Conservation (phyloP, 1,140 invertebrate genomes). For the Sitophilus oryzae region DNA sequence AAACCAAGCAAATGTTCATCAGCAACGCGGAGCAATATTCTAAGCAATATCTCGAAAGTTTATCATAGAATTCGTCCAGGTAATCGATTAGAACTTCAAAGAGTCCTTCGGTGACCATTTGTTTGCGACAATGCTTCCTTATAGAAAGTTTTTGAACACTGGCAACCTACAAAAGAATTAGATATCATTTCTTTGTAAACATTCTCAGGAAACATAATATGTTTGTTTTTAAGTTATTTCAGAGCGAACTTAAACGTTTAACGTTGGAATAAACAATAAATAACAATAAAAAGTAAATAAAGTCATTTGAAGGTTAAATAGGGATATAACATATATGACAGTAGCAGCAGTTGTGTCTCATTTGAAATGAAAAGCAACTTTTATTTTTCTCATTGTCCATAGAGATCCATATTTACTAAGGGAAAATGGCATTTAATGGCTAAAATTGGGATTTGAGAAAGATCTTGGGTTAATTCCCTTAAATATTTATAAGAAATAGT, state of each 20-base stretch:
- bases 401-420: slow-evolving; percentile 21
- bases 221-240: too few relatives aligned
- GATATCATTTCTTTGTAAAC: too few relatives aligned
- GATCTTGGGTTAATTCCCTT: slow-evolving; percentile 20
- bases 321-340: too few relatives aligned
- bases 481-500: slow-evolving; percentile 22
- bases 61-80: slow-evolving; percentile 5
- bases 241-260: too few relatives aligned
- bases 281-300: too few relatives aligned
- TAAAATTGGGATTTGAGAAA: slow-evolving; percentile 25
- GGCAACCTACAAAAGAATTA: neutral
- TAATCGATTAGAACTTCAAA: slow-evolving; percentile 5
- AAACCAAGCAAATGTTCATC: slow-evolving; percentile 5
- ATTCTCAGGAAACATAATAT: too few relatives aligned
- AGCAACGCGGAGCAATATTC: slow-evolving; percentile 1
- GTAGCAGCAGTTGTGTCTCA: too few relatives aligned
- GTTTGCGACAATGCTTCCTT: neutral
- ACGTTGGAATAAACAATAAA: too few relatives aligned
- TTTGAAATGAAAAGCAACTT: too few relatives aligned
- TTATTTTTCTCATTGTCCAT: too few relatives aligned
- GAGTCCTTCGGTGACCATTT: neutral
- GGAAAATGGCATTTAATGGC: slow-evolving; percentile 30
- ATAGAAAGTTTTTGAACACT: slow-evolving; percentile 8
- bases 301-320: too few relatives aligned
- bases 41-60: slow-evolving; percentile 3